phyloP scores from a whole-genome alignment of 2,113 vertebrate species.

The Actinemys pallida region DNA sequence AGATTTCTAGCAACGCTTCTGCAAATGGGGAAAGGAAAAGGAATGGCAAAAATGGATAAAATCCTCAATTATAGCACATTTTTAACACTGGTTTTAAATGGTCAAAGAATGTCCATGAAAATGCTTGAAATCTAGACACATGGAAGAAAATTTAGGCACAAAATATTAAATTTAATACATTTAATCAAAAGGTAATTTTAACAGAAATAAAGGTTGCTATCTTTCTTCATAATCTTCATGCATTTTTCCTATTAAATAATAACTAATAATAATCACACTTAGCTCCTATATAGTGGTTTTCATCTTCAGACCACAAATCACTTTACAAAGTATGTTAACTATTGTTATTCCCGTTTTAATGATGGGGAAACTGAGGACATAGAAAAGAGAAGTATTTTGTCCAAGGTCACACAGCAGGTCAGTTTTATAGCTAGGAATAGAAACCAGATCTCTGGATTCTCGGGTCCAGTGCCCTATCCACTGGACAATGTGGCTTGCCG shows the following conservation, averaged over 20 bases:
- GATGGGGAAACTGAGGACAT: conserved; percentile 67
- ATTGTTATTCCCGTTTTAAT: neutral
- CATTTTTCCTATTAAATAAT: neutral
- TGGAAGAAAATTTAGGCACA: neutral
- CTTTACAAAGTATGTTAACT: conserved; percentile 27
- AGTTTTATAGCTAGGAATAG: conserved; percentile 36
- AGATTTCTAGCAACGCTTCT: conserved; percentile 57
- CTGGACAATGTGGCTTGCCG: neutral
- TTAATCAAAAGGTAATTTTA: conserved; percentile 14
- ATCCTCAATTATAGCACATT: neutral
- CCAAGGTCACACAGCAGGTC: conserved; percentile 41
- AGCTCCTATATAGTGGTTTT: neutral
- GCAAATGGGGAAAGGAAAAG: neutral
- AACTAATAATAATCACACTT: conserved; percentile 28
- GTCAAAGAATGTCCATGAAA: neutral
- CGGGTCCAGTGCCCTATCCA: neutral
- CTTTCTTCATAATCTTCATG: neutral
- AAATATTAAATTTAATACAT: neutral
- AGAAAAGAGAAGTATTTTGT: conserved; percentile 46
- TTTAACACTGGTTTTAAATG: neutral
- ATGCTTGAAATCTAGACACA: conserved; percentile 1
- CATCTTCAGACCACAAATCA: conserved; percentile 49
- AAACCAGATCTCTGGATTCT: neutral
- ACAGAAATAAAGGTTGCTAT: conserved; percentile 1
- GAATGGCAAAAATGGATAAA: neutral